A percentile compares a stretch with the other conserved stretches of the same genome.
These are phyloP conservation scores for Centropyge bicolor DNA, from an alignment of 2,797 vertebrate genomes.

Conservation along the genomic window DNA sequence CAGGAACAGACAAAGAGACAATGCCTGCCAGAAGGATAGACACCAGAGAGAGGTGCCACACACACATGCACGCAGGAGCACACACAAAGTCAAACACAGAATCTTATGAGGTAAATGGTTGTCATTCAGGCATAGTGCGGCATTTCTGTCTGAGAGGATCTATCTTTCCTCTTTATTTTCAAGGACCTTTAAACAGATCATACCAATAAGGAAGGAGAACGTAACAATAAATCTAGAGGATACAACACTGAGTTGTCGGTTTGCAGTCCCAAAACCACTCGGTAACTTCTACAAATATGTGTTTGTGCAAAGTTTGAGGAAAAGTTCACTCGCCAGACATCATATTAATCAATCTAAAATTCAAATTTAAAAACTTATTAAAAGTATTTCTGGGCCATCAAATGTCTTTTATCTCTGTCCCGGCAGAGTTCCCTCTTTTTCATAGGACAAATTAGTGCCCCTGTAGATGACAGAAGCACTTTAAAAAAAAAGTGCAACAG, in stretches of 20 bases:
- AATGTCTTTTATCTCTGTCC: slow-evolving; percentile 82
- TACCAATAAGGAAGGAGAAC: slow-evolving; percentile 69
- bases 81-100: slow-evolving; percentile 39
- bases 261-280: slow-evolving; percentile 43
- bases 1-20: slow-evolving; percentile 75
- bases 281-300: slow-evolving; percentile 54
- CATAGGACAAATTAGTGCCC: slow-evolving; percentile 86
- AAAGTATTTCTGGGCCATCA: slow-evolving; percentile 79
- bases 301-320: slow-evolving; percentile 64
- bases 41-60: slow-evolving; percentile 36
- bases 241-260: slow-evolving; percentile 51
- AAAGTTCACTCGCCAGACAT: slow-evolving; percentile 56
- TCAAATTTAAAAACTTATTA: slow-evolving; percentile 71
- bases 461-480: slow-evolving; percentile 84
- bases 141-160: slow-evolving; percentile 72
- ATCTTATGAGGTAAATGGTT: slow-evolving; percentile 69
- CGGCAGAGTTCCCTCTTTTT: slow-evolving; percentile 79
- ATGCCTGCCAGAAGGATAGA: slow-evolving; percentile 68
- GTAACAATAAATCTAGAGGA: slow-evolving; percentile 62
- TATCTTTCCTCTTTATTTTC: slow-evolving; percentile 79
- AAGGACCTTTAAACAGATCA: slow-evolving; percentile 81
- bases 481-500: slow-evolving; percentile 81
- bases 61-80: slow-evolving; percentile 25
- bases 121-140: slow-evolving; percentile 77
- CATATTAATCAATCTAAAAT: slow-evolving; percentile 78